phyloP scores from a whole-genome alignment of 2,113 vertebrate genomes.

The Gymnogyps californianus region DNA sequence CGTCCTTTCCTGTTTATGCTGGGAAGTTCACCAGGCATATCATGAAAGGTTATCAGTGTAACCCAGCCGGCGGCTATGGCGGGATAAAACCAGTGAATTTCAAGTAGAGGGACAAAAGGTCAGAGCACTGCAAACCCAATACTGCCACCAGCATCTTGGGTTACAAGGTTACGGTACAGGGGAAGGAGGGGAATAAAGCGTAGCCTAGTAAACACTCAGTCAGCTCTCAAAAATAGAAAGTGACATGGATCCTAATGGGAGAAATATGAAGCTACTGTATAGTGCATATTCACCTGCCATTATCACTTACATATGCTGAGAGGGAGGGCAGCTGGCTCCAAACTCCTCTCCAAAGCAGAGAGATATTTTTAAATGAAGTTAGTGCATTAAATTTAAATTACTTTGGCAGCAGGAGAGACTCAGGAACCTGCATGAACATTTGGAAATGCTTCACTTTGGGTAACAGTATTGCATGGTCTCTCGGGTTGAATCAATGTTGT shows the following conservation, averaged over 20 bases:
- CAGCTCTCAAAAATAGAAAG: slow-evolving; percentile 57
- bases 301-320: slow-evolving; percentile 28
- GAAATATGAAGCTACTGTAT: slow-evolving; percentile 43
- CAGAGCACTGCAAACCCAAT: slow-evolving; percentile 37
- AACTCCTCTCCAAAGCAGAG: neutral
- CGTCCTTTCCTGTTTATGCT: neutral
- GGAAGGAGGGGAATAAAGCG: neutral
- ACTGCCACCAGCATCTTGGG: neutral
- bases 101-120: slow-evolving; percentile 48
- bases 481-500: neutral
- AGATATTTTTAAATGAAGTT: slow-evolving; percentile 3
- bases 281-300: slow-evolving; percentile 33
- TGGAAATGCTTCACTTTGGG: neutral
- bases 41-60: slow-evolving; percentile 26
- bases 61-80: neutral
- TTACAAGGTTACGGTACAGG: slow-evolving; percentile 31
- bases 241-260: neutral
- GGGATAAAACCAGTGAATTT: slow-evolving; percentile 1
- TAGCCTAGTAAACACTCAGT: slow-evolving; percentile 6
- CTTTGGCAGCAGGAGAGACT: neutral
- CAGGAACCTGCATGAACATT: neutral
- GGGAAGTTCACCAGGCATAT: neutral
- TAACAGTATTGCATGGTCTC: neutral
- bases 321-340: neutral
- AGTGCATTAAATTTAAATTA: neutral